Evolutionary conservation across 2,113 vertebrate genomes (phyloP).

Genomic region (Melanotaenia duboulayi): DNA sequence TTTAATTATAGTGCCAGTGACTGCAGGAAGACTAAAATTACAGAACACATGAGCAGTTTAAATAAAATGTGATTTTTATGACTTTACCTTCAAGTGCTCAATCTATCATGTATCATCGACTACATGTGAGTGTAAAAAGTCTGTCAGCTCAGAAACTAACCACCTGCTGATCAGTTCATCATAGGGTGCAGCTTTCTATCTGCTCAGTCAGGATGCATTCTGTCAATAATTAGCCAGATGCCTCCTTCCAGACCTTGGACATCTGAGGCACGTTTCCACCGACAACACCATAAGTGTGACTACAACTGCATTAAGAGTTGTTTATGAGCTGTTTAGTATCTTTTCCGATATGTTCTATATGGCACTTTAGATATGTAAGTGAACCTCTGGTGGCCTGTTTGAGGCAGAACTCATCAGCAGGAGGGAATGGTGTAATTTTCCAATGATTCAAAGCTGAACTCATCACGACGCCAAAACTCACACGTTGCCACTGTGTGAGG

Average conservation of each 20-base stretch:
- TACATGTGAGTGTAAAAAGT: not conserved
- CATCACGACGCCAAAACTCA: not conserved
- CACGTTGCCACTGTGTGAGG: not conserved
- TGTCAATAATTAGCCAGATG: slow-evolving; percentile 32
- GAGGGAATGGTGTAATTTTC: slow-evolving; percentile 1
- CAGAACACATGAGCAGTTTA: not conserved
- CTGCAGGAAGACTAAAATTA: slow-evolving; percentile 35
- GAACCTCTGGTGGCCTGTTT: not conserved
- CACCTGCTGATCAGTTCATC: not conserved
- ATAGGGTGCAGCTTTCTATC: not conserved
- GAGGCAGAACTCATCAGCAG: not conserved
- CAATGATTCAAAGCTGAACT: slow-evolving; percentile 6
- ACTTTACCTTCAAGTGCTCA: not conserved
- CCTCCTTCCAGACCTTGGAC: slow-evolving; percentile 6
- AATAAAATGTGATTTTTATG: not conserved
- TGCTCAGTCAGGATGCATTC: not conserved
- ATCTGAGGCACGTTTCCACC: slow-evolving; percentile 18
- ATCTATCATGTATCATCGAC: not conserved
- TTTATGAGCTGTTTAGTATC: slow-evolving; percentile 5
- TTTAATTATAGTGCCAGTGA: slow-evolving; percentile 70
- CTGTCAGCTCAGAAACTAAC: not conserved
- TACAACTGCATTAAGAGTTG: not conserved
- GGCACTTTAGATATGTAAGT: not conserved
- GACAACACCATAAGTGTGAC: not conserved
- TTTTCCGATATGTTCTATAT: slow-evolving; percentile 4